phyloP scores from a whole-genome alignment of 2,888 invertebrate genomes.

The Noctua comes region DNA sequence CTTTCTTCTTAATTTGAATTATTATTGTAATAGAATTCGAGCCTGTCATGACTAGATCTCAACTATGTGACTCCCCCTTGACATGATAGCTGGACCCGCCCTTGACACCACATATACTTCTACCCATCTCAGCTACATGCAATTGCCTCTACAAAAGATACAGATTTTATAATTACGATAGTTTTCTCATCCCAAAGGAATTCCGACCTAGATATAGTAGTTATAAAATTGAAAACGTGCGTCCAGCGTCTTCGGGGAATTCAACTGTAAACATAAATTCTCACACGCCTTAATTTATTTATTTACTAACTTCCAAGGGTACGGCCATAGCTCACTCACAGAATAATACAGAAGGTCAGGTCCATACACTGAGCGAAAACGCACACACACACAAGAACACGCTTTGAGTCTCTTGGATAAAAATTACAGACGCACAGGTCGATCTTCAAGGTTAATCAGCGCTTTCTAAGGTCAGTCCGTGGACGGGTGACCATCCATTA shows the following conservation, averaged over 20 bases:
- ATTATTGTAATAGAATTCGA: no score
- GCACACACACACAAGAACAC: background rate
- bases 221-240: constrained; percentile 59
- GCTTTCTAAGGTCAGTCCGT: background rate
- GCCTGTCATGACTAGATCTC: no score
- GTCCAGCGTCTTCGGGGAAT: constrained; percentile 55
- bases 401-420: background rate
- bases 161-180: constrained; percentile 7
- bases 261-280: constrained; percentile 69
- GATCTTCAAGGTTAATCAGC: background rate
- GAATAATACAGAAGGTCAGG: constrained; percentile 19
- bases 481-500: background rate
- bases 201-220: constrained; percentile 20
- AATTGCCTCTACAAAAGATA: background rate
- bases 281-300: constrained; percentile 69
- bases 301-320: constrained; percentile 68
- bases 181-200: constrained; percentile 15
- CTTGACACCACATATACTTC: background rate
- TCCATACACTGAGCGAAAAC: background rate
- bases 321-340: constrained; percentile 32
- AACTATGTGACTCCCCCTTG: no score
- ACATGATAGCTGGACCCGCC: no score
- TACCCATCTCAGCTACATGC: background rate
- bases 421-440: background rate
- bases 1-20: no score